Conservation (phyloP, 2,113 vertebrate genomes). For the Haemorhous mexicanus region DNA sequence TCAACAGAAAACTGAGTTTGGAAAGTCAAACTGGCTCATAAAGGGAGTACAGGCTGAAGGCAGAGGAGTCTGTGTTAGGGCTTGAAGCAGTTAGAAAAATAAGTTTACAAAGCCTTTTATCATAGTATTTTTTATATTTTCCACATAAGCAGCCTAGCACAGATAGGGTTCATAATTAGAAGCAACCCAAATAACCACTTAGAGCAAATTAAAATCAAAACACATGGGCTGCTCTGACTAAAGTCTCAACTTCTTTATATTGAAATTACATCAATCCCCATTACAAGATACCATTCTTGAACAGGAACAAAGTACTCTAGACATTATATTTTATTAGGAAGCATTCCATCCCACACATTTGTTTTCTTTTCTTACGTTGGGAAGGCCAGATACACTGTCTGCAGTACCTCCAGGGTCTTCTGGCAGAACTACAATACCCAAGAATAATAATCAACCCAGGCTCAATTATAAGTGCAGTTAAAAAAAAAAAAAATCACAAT, state of each 20-base stretch:
- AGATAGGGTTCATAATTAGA: neutral
- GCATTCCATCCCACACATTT: neutral
- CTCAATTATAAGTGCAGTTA: neutral
- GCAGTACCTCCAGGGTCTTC: neutral
- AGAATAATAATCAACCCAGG: neutral
- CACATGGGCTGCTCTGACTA: neutral
- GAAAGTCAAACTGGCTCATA: neutral
- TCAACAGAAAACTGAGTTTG: neutral
- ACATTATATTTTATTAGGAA: neutral
- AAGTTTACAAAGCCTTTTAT: neutral
- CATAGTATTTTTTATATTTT: neutral
- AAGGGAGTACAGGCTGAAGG: neutral
- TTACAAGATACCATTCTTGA: neutral
- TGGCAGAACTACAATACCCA: neutral
- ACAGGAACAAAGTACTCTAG: neutral
- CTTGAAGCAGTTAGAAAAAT: neutral
- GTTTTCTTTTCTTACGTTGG: neutral
- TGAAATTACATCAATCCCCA: neutral
- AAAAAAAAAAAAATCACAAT: neutral
- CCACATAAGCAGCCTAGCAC: neutral
- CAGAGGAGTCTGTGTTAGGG: neutral
- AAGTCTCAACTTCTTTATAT: neutral
- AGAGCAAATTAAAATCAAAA: conserved; percentile 9
- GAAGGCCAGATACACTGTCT: neutral
- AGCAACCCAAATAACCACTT: neutral